phyloP scores from a whole-genome alignment of 2,797 vertebrate genomes.

The Arnoldichthys spilopterus region DNA sequence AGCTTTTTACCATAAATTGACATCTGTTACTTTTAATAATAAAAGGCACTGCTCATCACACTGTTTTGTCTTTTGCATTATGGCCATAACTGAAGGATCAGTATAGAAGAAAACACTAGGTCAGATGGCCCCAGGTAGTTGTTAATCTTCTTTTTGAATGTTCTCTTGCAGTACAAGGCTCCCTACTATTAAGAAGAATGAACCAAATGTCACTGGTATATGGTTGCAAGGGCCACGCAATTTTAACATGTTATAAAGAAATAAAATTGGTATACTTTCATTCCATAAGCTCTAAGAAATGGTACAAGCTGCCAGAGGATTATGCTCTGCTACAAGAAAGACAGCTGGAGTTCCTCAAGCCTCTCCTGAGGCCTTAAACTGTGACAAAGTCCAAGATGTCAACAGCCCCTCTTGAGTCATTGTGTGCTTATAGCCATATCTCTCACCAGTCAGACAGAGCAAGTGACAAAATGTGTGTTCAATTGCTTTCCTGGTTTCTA shows the following conservation, averaged over 20 bases:
- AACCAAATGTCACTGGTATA: conserved; percentile 54
- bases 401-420: conserved; percentile 39
- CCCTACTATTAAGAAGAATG: conserved; percentile 32
- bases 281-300: conserved; percentile 40
- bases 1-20: background rate
- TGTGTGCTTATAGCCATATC: conserved; percentile 40
- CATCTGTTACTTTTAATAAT: background rate
- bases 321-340: conserved; percentile 37
- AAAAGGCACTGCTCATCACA: no score
- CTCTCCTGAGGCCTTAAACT: conserved; percentile 40
- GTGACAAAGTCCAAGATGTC: conserved; percentile 47
- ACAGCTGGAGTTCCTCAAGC: conserved; percentile 52
- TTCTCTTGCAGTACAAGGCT: conserved; percentile 33
- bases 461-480: conserved; percentile 3
- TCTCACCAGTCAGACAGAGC: background rate
- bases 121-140: conserved; percentile 22
- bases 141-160: conserved; percentile 45
- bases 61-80: conserved; percentile 13
- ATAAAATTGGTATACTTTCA: conserved; percentile 48
- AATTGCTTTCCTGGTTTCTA: background rate
- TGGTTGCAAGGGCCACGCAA: conserved; percentile 48
- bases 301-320: conserved; percentile 45
- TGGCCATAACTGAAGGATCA: background rate
- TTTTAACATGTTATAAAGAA: conserved; percentile 49
- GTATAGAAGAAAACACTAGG: conserved; percentile 14